Base-by-base conservation (phyloP, 2,888 invertebrate species). In the Fragum sueziense region DNA sequence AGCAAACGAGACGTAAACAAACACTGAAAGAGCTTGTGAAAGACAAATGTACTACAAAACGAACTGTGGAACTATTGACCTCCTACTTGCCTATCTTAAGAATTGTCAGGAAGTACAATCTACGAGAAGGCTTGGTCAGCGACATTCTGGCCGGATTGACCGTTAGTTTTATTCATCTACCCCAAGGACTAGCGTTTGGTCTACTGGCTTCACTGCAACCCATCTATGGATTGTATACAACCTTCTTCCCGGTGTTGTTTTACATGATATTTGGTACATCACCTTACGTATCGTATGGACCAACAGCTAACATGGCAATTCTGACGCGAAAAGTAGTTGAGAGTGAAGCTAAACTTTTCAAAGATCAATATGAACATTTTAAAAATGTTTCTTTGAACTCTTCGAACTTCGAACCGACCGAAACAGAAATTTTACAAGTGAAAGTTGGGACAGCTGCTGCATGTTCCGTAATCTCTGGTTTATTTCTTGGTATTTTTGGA, bases 161-260 rank as follows among this genome's bases (percentile, higher is more conserved):
- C 14, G 88, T 87, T 20, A 90, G 88, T 11, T 90, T 91, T 75
- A 86, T 92, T 74, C 91, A 92, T 74, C 85, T 92, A 29, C 91
- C 92, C 1, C 91, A 91, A 77, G 90, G 90, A 14, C 86, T 91
- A 73, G 91, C 90, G 3, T 90, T 89, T 71, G 90, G 90, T 25
- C 76, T 90, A 17, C 86, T 91, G n/a, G 88, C 91, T 14, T 86
- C 86, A 14, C 84, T 91, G 20, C 82, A 84, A 7, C 89, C 90
- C 11, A 81, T 88, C 9, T 75, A 88, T 61, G 91, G 91, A 1
- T 85, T 91, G 31, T 91, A 91, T 79, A 82, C 87, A 0, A 86
- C 90, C 1, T 86, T 91, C 79, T 90, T 89, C 70, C 88, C 90
- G 0, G 87, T 90, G 17, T 37, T 90, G 20, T 67, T 89, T 7